Conservation (phyloP, 2,113 vertebrate genomes). For the Caretta caretta region DNA sequence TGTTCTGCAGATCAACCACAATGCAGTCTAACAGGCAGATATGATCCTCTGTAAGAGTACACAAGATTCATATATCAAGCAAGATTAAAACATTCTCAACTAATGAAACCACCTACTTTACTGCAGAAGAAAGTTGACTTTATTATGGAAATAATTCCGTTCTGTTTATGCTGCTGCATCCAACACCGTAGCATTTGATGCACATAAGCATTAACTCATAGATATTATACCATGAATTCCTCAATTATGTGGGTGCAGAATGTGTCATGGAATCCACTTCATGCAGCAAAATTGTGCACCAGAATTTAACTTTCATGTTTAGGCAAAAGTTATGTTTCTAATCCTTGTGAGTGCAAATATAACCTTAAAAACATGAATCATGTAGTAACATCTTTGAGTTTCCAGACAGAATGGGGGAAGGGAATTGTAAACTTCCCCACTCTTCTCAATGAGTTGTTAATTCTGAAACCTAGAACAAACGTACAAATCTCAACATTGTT, state of each 20-base stretch:
- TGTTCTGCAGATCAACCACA: conserved; percentile 94
- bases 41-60: conserved; percentile 83
- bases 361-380: neutral
- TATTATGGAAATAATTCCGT: neutral
- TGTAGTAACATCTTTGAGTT: accelerated
- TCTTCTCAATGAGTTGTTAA: neutral
- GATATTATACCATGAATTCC: neutral
- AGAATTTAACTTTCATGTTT: neutral
- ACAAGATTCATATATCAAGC: neutral
- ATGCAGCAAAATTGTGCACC: neutral
- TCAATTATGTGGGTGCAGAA: neutral
- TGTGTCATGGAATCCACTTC: neutral
- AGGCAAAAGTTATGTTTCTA: neutral
- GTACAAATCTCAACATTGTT: neutral
- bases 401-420: neutral
- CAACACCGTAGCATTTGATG: neutral
- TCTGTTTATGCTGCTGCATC: neutral
- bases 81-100: neutral
- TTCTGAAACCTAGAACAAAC: neutral
- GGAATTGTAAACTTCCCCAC: neutral
- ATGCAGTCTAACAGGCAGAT: conserved; percentile 95
- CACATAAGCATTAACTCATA: neutral
- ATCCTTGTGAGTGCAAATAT: neutral
- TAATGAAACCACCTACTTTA: neutral
- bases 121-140: neutral